These are phyloP conservation scores for Eristalinus aeneus DNA, from an alignment of 2,888 invertebrate species.

Conservation along the genomic window DNA sequence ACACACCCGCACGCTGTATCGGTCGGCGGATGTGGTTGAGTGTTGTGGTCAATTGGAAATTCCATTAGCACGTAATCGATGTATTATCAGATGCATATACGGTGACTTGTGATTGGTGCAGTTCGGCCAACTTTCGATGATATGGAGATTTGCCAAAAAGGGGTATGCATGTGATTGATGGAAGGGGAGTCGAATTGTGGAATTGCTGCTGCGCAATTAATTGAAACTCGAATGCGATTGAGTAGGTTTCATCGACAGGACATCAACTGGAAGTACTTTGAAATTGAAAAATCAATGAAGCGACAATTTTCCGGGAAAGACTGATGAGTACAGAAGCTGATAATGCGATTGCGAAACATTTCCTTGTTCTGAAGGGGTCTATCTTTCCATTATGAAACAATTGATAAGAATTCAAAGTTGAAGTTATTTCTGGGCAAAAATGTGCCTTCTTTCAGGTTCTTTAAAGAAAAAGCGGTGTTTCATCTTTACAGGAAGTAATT, in stretches of 20 bases:
- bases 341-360: too few relatives aligned
- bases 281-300: too few relatives aligned
- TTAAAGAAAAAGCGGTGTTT: too few relatives aligned
- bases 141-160: constrained; percentile 1
- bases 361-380: too few relatives aligned
- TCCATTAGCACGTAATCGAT: constrained; percentile 59
- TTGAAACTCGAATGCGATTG: background rate
- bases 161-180: background rate
- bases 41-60: constrained; percentile 63
- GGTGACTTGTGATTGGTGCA: constrained; percentile 5
- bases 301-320: too few relatives aligned
- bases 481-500: too few relatives aligned
- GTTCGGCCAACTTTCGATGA: constrained; percentile 52
- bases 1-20: background rate
- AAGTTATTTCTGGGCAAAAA: too few relatives aligned
- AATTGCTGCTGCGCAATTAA: background rate
- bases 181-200: background rate
- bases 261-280: too few relatives aligned
- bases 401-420: too few relatives aligned
- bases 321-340: too few relatives aligned
- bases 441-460: too few relatives aligned
- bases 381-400: too few relatives aligned
- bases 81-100: background rate
- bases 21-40: constrained; percentile 44
- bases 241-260: background rate